Evolutionary conservation across 2,113 vertebrate species (phyloP), one percentile per base, ranked within the genome.

Genomic region (Calyptommatus sinebrachiatus): DNA sequence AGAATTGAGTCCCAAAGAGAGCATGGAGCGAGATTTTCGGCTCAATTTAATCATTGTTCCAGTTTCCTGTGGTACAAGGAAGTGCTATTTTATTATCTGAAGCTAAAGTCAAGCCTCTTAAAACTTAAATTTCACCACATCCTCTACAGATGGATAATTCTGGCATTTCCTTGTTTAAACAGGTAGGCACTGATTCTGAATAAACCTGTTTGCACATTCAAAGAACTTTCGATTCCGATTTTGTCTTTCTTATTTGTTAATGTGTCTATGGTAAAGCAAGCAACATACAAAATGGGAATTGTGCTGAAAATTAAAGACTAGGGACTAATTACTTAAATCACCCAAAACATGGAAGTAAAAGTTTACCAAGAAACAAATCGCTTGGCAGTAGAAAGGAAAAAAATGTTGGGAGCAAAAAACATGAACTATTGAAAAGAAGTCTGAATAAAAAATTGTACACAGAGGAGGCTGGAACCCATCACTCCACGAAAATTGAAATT

Each of bases 1-100:
- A 63, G 94, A 87, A 89, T 94, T 95, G 81, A 96, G 89, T 53
- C 91, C 88, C 86, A 96, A 92, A 73, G 95, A 95, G 72, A 97
- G 91, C 85, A 96, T 81, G 46, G 95, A 96, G 76, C 96, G 41
- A 21, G 61, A n/a, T 41, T 48, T 65, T 2, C 50, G 84, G 45
- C 77, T 78, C 18, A 81, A 57, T 48, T 77, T 80, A 80, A 67
- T 35, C 73, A 66, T 77, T 41, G 31, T 2, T 29, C 45, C 16
- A 45, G 7, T 48, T 83, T 84, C 24, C 35, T 7, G 53, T 46
- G 10, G 60, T 68, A 1, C 1, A 2, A 61, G n/a, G 53, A 62
- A 9, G 2, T 60, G 72, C 16, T 2, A 1, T 28, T 66, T 57
- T 28, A 50, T 26, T 46, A 20, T 31, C 46, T 4, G 35, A 62